Conservation (phyloP, 2,888 invertebrate species). For the Nemoura dubitans region DNA sequence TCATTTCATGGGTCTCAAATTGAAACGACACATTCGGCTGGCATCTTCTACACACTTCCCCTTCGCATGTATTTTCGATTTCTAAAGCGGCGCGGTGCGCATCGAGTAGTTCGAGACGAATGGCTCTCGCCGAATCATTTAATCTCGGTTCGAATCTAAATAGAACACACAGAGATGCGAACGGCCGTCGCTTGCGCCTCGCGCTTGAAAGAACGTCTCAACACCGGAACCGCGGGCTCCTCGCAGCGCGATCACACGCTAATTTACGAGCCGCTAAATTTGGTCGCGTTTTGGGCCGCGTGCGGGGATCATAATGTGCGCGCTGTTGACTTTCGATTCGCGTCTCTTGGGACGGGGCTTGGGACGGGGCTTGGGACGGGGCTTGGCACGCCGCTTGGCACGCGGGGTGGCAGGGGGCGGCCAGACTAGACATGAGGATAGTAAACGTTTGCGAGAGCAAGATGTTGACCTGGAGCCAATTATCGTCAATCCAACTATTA, state of each 20-base stretch:
- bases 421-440: too few relatives aligned
- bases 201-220: neutral
- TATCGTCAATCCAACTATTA: neutral
- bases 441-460: neutral
- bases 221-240: slow-evolving; percentile 12
- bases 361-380: too few relatives aligned
- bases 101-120: neutral
- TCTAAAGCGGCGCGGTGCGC: neutral
- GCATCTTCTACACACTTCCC: neutral
- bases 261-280: slow-evolving; percentile 33
- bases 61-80: neutral
- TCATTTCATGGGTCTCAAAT: neutral
- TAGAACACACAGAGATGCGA: neutral
- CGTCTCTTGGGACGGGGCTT: too few relatives aligned
- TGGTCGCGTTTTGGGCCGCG: neutral
- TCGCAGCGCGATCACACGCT: neutral
- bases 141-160: neutral
- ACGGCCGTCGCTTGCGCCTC: neutral
- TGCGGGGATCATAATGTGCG: neutral
- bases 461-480: slow-evolving; percentile 20
- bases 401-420: neutral
- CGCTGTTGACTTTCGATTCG: slow-evolving; percentile 18
- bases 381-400: too few relatives aligned
- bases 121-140: neutral
- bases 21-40: neutral